Evolutionary conservation across 2,888 invertebrate genomes (phyloP), one percentile per base, ranked within the genome.

Genomic region (Melipona bicolor): DNA sequence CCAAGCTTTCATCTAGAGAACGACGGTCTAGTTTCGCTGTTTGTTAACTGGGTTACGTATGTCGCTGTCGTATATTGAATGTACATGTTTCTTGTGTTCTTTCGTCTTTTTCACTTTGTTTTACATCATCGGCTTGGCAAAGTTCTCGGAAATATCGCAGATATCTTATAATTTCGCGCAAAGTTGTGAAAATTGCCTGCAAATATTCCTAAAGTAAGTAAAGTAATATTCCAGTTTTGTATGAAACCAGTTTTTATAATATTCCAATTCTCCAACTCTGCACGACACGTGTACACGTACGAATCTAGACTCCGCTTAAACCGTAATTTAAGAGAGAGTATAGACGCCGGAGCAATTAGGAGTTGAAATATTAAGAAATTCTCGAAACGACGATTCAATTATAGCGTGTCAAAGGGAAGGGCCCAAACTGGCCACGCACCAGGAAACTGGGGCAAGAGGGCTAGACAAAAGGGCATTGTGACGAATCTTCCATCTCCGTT

Each of bases 391-490:
- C 78, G 64, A 88, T 85, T 88, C 81, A 78, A 88, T 88, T 83
- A 78, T 62, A 65, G 49, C 52, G 76, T 59, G 61, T 72, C 68
- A 67, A 71, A 81, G 70, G 74, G 68, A 79, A 4, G 52, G 73
- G 70, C 62, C 76, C 67, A 72, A 62, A 73, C 75, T 81, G 76
- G 79, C 81, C 79, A 81, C 75, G 80, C 70, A 83, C 56, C 77
- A 62, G 74, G 76, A 83, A 89, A 87, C 74, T 88, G 75, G 80
- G 77, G 62, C 83, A 84, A 73, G 71, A 88, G 77, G 81, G 72
- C 77, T 89, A 89, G 70, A 89, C 85, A 89, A 89, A 89, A 83
- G 88, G 70, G 76, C 79, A 86, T 89, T 89, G 83, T 84, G 76
- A 70, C 59, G 65, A 43, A 84, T 89, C 81, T 67, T n/a, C 27